Evolutionary conservation across 2,888 invertebrate species (phyloP).

Genomic region (Drosophila cracens): DNA sequence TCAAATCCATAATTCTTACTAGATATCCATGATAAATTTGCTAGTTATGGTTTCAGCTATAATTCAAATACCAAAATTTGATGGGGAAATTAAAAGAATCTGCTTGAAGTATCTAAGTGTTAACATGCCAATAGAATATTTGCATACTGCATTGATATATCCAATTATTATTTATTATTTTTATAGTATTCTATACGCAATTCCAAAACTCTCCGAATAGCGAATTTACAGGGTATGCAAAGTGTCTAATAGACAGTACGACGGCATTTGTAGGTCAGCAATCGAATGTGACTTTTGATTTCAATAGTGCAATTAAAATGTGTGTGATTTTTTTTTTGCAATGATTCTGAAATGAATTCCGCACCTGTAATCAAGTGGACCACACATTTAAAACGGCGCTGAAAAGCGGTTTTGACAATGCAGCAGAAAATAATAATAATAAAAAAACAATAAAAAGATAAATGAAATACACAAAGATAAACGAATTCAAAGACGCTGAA

Average conservation of each 20-base stretch:
- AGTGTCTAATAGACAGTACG: constrained; percentile 24
- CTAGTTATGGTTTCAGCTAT: neutral
- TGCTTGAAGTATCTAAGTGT: neutral
- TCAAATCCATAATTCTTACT: neutral
- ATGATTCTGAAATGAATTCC: constrained; percentile 18
- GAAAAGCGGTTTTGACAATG: constrained; percentile 29
- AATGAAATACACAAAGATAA: constrained; percentile 1
- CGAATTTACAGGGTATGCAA: constrained; percentile 38
- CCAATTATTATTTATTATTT: neutral
- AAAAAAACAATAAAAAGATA: constrained; percentile 15
- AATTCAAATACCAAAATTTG: neutral
- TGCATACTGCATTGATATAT: neutral
- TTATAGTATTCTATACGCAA: neutral
- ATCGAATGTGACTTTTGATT: constrained; percentile 55
- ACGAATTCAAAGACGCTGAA: constrained; percentile 38
- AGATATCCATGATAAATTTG: neutral
- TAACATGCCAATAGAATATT: neutral
- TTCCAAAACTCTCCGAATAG: neutral
- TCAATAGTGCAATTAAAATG: constrained; percentile 52
- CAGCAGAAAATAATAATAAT: neutral
- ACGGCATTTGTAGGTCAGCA: constrained; percentile 58
- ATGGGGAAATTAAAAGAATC: neutral
- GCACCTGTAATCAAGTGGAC: constrained; percentile 47
- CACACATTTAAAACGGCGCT: constrained; percentile 36
- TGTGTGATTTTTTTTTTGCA: neutral